These are phyloP conservation scores for Cataglyphis albicans DNA, from an alignment of 2,888 invertebrate species.

Conservation along the genomic window DNA sequence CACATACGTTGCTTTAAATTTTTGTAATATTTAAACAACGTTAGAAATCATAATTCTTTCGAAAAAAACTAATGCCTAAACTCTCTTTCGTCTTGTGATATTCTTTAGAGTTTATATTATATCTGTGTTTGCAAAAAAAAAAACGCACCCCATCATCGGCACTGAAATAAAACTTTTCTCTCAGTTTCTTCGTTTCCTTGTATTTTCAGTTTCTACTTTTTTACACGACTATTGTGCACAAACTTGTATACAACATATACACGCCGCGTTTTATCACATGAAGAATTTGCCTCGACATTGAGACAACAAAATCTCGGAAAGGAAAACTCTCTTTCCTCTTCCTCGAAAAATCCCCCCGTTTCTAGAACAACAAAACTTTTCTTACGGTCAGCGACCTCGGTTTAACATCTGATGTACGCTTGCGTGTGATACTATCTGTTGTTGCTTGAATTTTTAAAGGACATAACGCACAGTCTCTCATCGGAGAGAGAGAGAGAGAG, in stretches of 20 bases:
- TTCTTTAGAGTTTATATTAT: not conserved
- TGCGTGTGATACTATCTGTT: not conserved
- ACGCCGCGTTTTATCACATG: not conserved
- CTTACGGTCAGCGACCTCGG: not conserved
- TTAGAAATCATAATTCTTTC: not conserved
- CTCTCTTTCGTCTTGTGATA: not conserved
- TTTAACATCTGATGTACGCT: conserved; percentile 1
- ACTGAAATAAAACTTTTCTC: not conserved
- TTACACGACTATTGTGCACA: not conserved
- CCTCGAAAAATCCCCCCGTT: not conserved
- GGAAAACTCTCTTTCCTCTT: conserved; percentile 5
- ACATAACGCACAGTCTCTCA: not conserved
- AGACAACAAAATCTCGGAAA: not conserved
- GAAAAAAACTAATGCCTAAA: not conserved
- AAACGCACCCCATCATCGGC: not conserved
- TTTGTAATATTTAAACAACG: not conserved
- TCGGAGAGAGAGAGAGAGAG: not conserved
- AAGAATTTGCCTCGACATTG: not conserved
- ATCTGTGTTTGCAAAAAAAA: not conserved
- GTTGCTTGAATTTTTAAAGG: conserved; percentile 31
- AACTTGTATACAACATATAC: not conserved
- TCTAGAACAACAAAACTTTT: not conserved
- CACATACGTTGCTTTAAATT: not conserved
- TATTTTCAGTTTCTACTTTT: not conserved
- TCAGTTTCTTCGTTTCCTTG: not conserved